Evolutionary conservation across 1,140 invertebrate species (phyloP).

Genomic region (Mactra quadrangularis): DNA sequence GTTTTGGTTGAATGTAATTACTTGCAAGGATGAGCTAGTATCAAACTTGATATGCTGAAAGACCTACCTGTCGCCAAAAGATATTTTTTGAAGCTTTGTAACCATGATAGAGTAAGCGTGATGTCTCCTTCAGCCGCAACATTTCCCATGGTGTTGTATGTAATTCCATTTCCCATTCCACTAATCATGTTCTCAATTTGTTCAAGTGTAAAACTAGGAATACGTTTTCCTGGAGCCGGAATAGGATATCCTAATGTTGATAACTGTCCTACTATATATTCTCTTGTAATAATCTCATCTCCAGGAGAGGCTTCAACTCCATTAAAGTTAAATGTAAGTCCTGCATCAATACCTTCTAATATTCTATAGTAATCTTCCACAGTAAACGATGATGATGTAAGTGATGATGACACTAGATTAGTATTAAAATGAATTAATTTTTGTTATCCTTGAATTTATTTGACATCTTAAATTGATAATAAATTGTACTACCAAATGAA

Average conservation of each 20-base stretch:
- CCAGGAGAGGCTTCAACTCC: background rate
- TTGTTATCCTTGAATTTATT: too few species aligned
- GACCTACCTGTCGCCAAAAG: too few species aligned
- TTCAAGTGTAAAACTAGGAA: background rate
- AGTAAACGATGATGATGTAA: background rate
- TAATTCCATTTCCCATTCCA: background rate
- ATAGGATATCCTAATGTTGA: background rate
- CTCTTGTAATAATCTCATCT: background rate
- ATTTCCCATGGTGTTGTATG: conserved; percentile 10
- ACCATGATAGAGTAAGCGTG: too few species aligned
- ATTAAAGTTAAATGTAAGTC: background rate
- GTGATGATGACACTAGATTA: too few species aligned
- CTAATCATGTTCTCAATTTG: conserved; percentile 1
- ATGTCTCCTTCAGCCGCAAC: background rate
- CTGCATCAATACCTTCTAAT: background rate
- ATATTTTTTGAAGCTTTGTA: too few species aligned
- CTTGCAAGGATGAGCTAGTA: too few species aligned
- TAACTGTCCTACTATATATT: background rate
- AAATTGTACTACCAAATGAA: too few species aligned
- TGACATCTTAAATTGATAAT: too few species aligned
- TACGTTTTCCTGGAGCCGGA: background rate
- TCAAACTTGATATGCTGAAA: too few species aligned
- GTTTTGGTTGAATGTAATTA: too few species aligned
- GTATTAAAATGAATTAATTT: too few species aligned
- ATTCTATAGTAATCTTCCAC: background rate